Evolutionary conservation across 2,113 vertebrate species (phyloP), one percentile per base, ranked within the genome.

Genomic region (Lethenteron camtschaticum): DNA sequence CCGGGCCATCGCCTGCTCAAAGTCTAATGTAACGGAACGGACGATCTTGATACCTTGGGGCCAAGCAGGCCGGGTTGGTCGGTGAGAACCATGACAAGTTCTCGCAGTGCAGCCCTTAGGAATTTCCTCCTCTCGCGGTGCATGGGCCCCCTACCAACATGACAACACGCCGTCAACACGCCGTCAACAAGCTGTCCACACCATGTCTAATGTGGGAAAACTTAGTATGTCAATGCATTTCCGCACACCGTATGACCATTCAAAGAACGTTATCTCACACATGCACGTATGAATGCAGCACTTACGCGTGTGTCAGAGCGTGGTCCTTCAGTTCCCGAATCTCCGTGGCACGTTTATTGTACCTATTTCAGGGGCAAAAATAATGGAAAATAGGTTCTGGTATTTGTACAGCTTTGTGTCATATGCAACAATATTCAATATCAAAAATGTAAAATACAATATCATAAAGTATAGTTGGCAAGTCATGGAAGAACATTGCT

Each of bases 21-120:
- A 41, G 41, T 41, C 41, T 41, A 7, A 41, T 41, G 41, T 7
- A 41, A 41, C 41, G 41, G 41, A 41, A 41, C 6, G 41, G 41
- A 41, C 41, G 41, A 41, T 41, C 41, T 41, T 41, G 5, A 72
- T 75, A 80, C 90, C 87, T 92, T 95, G 57, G 89, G 90, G 73
- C 87, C 90, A 74, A 94, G 78, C 2, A 94, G 83, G 70, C 88
- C 87, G 1, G 89, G 90, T 72, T 91, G 85, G 74, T 95, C 88
- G 8, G 82, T 79, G 68, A 95, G 75, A 70, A 92, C 78, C 1
- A 78, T 81, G 55, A 74, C 79, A 69, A 95, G 77, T 75, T 95
- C 90, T 74, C 81, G 87, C 72, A 89, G 68, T 0, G 87, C 81
- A 12, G 75, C 76, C 68, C 88, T 80, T 70, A 94, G 80, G 73